Base-by-base conservation (phyloP, 2,113 vertebrate genomes). In the Thinocorus orbignyianus region DNA sequence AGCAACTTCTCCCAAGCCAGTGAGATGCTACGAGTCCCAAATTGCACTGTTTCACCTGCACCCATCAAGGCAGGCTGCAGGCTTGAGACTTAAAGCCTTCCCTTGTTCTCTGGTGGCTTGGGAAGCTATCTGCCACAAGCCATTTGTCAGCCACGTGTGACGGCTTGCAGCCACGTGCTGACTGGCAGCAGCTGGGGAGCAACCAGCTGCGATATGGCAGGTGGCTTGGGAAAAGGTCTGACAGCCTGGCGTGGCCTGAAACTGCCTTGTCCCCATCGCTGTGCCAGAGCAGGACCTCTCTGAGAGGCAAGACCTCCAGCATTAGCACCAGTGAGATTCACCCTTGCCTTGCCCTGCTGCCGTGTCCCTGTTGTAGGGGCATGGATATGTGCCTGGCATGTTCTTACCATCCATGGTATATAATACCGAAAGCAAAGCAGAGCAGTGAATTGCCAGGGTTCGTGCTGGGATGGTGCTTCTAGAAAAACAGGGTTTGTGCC, bases 91-190 rank as follows among this genome's bases (percentile, higher is more conserved):
- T 44, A 37, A 52, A 82, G 57, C 48, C n/a, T 52, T 2, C 20
- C n/a, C 37, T 28, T 16, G 17, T 15, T 33, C 71, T 7, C 1
- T 1, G 4, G 39, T 1, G 2, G 12, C 51, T 62, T n/a, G 60
- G 51, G 55, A 57, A 90, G 25, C 54, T 72, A 6, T 37, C 17
- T 82, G 66, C 76, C 13, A 3, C 37, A 6, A 72, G 54, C 48
- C 61, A 8, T 52, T 69, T 64, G 42, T n/a, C 60, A 89, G 69
- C 42, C 44, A 73, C 11, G 2, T 0, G 0, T 55, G 54, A 35
- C 52, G 16, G 49, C 15, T 78, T 58, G 30, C 15, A 37, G 24
- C 54, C 30, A 31, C 0, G 0, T 0, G 0, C 37, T 64, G 52
- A 48, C 42, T 35, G 77, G 54, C 51, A 30, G 81, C 64, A 19